Percentiles rank a stretch among this genome's conserved stretches.
These are phyloP conservation scores for Lanius collurio DNA, from an alignment of 2,113 vertebrate genomes.

Conservation along the genomic window DNA sequence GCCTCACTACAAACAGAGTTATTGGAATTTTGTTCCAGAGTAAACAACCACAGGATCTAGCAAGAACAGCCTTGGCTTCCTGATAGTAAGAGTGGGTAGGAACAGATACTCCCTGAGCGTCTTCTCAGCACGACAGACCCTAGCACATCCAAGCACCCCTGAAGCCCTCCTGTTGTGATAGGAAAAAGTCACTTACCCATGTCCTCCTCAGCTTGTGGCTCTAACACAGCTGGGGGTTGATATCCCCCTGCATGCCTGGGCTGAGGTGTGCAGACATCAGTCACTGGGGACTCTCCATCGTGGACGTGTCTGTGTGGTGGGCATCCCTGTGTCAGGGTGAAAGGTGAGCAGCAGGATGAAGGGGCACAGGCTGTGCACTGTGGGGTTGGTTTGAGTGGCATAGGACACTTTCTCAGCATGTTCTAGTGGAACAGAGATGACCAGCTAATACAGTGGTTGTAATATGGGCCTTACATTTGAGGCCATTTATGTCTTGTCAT, in stretches of 20 bases:
- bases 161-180: not conserved
- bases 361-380: not conserved
- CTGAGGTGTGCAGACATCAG: not conserved
- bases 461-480: not conserved
- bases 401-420: not conserved
- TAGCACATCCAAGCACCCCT: rapidly evolving
- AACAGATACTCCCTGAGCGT: not conserved
- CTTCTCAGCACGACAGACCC: not conserved
- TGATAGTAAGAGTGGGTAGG: not conserved
- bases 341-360: rapidly evolving
- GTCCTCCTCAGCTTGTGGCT: not conserved
- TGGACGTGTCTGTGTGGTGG: not conserved
- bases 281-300: rapidly evolving
- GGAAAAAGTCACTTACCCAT: not conserved
- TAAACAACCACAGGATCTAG: slow-evolving; percentile 5
- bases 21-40: not conserved
- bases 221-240: not conserved
- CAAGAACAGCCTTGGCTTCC: not conserved
- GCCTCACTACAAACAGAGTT: not conserved
- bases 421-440: not conserved
- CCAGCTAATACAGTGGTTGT: not conserved
- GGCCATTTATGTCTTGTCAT: not conserved
- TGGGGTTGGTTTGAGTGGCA: not conserved
- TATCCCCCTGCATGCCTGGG: not conserved
- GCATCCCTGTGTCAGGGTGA: not conserved